Percentiles rank a stretch among this genome's conserved stretches.
These are phyloP conservation scores for Drosophila monieri DNA, from an alignment of 2,888 invertebrate species.

Conservation along the genomic window DNA sequence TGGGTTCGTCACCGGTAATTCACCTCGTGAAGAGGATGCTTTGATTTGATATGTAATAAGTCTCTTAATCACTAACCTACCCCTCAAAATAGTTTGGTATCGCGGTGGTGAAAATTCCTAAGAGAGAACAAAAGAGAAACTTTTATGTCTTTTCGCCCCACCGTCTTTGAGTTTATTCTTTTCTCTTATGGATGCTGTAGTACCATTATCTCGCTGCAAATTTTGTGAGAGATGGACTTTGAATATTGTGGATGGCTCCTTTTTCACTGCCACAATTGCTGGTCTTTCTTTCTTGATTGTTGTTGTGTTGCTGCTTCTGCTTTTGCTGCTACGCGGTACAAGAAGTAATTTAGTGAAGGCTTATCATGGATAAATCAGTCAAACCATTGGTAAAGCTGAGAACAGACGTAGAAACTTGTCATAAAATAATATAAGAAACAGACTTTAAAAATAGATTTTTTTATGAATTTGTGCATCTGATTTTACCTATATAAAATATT, in stretches of 20 bases:
- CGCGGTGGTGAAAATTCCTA: background rate
- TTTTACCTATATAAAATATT: background rate
- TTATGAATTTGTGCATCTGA: conserved; percentile 6
- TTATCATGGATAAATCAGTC: conserved; percentile 73
- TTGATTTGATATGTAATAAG: too few relatives aligned
- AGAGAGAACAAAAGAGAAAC: background rate
- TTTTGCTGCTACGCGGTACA: conserved; percentile 48
- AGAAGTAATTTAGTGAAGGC: conserved; percentile 63
- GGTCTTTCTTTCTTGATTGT: conserved; percentile 26
- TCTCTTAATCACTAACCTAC: background rate
- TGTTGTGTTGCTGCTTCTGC: conserved; percentile 48
- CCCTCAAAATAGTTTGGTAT: background rate
- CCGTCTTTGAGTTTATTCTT: background rate
- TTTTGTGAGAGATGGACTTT: conserved; percentile 69
- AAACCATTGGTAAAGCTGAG: conserved; percentile 61
- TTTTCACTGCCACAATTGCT: conserved; percentile 31
- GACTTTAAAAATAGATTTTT: background rate
- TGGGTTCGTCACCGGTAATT: too few relatives aligned
- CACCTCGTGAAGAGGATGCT: too few relatives aligned
- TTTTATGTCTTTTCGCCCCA: background rate
- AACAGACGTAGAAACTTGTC: conserved; percentile 50
- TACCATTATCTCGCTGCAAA: conserved; percentile 44
- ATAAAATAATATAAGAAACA: background rate
- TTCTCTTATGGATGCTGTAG: conserved; percentile 54
- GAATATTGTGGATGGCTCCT: conserved; percentile 42